Base-by-base conservation (phyloP, 2,888 invertebrate genomes). In the Nesidiocoris tenuis region DNA sequence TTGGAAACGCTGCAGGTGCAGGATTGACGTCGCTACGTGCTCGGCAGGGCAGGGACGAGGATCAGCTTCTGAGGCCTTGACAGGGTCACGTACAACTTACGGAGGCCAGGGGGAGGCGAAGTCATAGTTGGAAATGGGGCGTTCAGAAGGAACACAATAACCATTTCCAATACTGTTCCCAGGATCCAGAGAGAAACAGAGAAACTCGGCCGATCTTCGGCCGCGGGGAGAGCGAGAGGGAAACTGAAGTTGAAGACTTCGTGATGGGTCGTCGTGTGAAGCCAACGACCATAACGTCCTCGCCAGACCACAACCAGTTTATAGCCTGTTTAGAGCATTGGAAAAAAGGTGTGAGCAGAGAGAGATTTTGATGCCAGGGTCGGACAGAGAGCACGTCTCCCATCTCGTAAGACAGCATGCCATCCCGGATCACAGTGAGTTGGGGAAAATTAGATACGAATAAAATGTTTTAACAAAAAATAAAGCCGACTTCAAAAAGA, bases 61-160 rank as follows among this genome's bases (percentile, higher is more conserved):
- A 70, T 70, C 70, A 59, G 70, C 70, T 59, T 7, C 23, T 21
- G 24, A 25, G 70, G 25, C 70, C 70, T 70, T 70, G 70, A 70
- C 70, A 70, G 70, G 70, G 70, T 70, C 70, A 70, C 70, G 70
- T 70, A 70, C 70, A 39, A 39, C 39, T 39, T 39, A 12, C 39
- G 5, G 12, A 3, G 39, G 39, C 39, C 12, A 39, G 12, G 39
- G 39, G 39, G 12, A 39, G 12, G 39, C 3, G 5, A 39, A 39
- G 39, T 39, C 39, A 39, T 39, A 3, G 3, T 39, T 39, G 5
- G 39, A 39, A 39, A 12, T 39, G 12, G 39, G 12, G 12, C 39
- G 39, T 39, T 39, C 39, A 12, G 39, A 39, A 39, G 39, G 39
- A 39, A 39, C 39, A 39, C 39, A 39, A 39, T 39, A 39, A 39